These are phyloP conservation scores for Monoplex corrugatus DNA, from an alignment of 2,888 invertebrate species.

Conservation along the genomic window DNA sequence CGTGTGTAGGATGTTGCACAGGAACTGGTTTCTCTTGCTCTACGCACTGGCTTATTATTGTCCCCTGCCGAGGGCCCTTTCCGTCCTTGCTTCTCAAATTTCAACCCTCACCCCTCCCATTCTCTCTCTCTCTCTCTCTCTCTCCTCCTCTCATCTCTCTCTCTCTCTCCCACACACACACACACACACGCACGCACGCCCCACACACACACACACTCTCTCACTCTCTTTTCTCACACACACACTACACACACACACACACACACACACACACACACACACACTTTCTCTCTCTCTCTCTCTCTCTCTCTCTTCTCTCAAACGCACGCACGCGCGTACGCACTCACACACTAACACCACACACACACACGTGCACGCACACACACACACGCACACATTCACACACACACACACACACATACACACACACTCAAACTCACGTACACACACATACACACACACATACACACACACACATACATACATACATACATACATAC, in stretches of 20 bases:
- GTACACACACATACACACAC: constrained; percentile 18
- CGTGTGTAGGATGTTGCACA: too few relatives aligned
- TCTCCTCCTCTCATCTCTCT: too few relatives aligned
- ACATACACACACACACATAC: not conserved
- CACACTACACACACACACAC: not conserved
- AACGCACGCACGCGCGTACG: not conserved
- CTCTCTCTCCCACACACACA: not conserved
- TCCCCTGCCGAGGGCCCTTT: too few relatives aligned
- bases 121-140: too few relatives aligned
- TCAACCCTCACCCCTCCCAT: too few relatives aligned
- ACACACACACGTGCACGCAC: not conserved
- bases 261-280: not conserved
- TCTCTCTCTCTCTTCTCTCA: not conserved
- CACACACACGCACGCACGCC: not conserved
- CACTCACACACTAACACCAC: not conserved
- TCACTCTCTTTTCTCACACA: not conserved
- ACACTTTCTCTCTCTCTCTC: not conserved
- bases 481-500: not conserved
- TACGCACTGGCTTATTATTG: too few relatives aligned
- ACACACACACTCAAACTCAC: not conserved
- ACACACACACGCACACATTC: not conserved
- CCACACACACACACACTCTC: not conserved
- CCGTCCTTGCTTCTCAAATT: too few relatives aligned
- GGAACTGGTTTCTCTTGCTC: too few relatives aligned
- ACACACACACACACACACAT: not conserved